Conservation (phyloP, 2,113 vertebrate species). For the Myotis lucifugus region DNA sequence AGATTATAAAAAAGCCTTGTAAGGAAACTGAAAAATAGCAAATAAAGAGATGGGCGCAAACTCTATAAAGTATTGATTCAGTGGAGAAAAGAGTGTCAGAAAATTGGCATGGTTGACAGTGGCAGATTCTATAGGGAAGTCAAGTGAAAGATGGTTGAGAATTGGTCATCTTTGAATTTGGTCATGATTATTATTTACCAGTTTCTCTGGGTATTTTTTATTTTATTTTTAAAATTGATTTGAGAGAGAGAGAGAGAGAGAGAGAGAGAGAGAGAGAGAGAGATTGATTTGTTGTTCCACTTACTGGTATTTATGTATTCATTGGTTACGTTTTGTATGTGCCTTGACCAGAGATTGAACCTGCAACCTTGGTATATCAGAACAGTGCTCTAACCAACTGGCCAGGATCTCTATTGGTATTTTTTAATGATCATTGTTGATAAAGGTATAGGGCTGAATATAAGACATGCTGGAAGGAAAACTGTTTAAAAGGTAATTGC, state of each 20-base stretch:
- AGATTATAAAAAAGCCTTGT: not conserved
- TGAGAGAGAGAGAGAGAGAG: not conserved
- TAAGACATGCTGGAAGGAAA: not conserved
- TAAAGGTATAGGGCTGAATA: not conserved
- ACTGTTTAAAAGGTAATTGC: not conserved
- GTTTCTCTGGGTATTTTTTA: not conserved
- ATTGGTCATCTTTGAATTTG: not conserved
- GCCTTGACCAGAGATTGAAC: not conserved
- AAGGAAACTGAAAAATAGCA: not conserved
- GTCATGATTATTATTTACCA: constrained; percentile 3
- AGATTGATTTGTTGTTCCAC: not conserved
- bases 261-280: not conserved
- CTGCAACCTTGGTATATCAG: not conserved
- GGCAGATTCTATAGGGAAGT: not conserved
- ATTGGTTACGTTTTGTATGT: not conserved
- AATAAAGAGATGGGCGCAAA: not conserved
- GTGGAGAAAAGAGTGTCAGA: not conserved
- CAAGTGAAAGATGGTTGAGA: not conserved
- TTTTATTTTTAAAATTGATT: not conserved
- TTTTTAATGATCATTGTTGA: not conserved
- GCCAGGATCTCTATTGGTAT: not conserved
- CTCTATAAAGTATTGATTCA: not conserved
- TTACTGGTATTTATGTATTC: not conserved
- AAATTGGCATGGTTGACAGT: not conserved
- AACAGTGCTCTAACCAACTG: not conserved